Base-by-base conservation (phyloP, 2,113 vertebrate genomes). In the Nannobrachium achirus region DNA sequence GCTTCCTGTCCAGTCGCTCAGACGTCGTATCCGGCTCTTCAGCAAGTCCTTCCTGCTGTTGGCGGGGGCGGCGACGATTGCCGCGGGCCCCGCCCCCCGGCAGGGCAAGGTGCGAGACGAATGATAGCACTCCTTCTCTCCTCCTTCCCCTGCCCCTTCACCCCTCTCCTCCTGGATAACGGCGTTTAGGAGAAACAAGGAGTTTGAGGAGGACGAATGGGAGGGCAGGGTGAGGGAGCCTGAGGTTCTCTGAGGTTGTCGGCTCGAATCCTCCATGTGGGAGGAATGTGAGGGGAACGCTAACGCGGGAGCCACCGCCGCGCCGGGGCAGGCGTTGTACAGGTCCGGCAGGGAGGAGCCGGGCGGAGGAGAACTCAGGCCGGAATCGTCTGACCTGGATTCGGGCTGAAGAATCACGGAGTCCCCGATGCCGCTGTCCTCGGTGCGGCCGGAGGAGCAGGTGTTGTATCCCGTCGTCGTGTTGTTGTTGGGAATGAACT, bases 1-100 rank as follows among this genome's bases (percentile, higher is more conserved):
- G 88, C 97, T 98, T 63, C 96, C 97, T 0, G 97, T 98, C 97
- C 97, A 98, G 86, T 98, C 96, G 48, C 96, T 94, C 83, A 98
- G 91, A 8, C 91, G 94, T 8, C 93, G 76, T 92, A 98, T 96
- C 14, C 96, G 88, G 66, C 89, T 95, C 87, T 98, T 98, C 62
- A 98, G 85, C 0, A 94, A 94, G 73, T 95, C 94, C 68, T 97
- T 97, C 79, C 95, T 94, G 53, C 89, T 68, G 39, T 94, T 95
- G 48, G 73, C 46, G 14, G 92, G 82, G 0, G 68, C 8, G 0
- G 91, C 69, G 0, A n/a, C n/a, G n/a, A n/a, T n/a, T n/a, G 53
- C 10, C 0, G 83, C 75, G 0, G 91, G 84, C 66, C 81, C 93
- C 10, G 91, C 80, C 83, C 92, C 94, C 7, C 92, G 92, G 79